phyloP scores from a whole-genome alignment of 2,113 vertebrate genomes.

The Actinemys pallida region DNA sequence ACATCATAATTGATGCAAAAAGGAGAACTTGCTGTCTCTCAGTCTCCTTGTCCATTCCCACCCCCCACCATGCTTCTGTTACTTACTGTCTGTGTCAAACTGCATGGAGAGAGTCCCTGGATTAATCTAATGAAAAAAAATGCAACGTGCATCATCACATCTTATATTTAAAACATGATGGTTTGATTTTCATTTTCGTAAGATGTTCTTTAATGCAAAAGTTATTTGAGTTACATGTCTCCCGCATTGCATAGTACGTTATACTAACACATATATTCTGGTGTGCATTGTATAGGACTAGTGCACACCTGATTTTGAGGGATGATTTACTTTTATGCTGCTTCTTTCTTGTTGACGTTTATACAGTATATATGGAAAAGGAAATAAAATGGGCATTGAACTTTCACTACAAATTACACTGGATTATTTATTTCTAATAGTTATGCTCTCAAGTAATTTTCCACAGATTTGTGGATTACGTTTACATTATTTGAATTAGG shows the following conservation, averaged over 20 bases:
- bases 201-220: background rate
- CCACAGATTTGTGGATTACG: background rate
- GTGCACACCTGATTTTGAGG: background rate
- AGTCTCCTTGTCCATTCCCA: background rate
- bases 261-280: background rate
- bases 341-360: background rate
- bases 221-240: background rate
- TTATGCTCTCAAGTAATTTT: conserved; percentile 13
- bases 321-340: background rate
- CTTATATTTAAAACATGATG: background rate
- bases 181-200: background rate
- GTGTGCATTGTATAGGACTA: background rate
- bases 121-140: background rate
- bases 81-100: background rate
- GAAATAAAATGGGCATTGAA: background rate
- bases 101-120: fast-evolving
- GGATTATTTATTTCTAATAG: background rate
- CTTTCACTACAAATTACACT: background rate
- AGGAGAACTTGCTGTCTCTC: background rate
- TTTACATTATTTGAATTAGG: conserved; percentile 33
- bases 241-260: background rate
- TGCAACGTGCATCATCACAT: fast-evolving
- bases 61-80: background rate
- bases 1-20: background rate
- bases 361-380: background rate